phyloP scores from a whole-genome alignment of 2,113 vertebrate species.

The Toxotes jaculatrix region DNA sequence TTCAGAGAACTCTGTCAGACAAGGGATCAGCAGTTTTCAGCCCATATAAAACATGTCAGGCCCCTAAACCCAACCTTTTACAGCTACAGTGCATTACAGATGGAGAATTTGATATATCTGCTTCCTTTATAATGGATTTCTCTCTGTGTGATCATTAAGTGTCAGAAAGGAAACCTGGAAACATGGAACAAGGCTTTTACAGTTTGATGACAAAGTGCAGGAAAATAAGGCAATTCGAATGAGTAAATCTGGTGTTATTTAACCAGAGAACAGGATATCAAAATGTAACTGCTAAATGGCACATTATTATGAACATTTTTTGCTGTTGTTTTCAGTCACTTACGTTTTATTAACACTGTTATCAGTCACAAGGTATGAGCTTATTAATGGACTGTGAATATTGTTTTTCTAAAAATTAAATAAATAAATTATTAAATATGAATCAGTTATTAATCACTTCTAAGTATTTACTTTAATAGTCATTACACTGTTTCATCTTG shows the following conservation, averaged over 20 bases:
- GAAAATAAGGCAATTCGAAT: too few species aligned
- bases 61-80: conserved; percentile 17
- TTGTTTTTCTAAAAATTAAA: background rate
- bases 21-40: background rate
- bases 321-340: background rate
- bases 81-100: conserved; percentile 3
- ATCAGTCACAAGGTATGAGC: conserved; percentile 3
- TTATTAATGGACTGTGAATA: background rate
- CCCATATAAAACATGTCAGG: background rate
- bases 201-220: background rate
- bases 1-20: background rate
- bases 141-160: conserved; percentile 18
- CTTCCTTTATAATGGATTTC: conserved; percentile 9
- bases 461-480: background rate
- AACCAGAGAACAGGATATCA: background rate
- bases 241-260: background rate
- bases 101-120: background rate
- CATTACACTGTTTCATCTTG: conserved; percentile 1
- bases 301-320: background rate
- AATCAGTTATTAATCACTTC: background rate
- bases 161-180: conserved; percentile 16
- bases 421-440: background rate
- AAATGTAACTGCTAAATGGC: background rate
- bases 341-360: background rate
- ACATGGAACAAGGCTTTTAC: background rate